Evolutionary conservation across 1,140 invertebrate genomes (phyloP).

Genomic region (Drosophila santomea): DNA sequence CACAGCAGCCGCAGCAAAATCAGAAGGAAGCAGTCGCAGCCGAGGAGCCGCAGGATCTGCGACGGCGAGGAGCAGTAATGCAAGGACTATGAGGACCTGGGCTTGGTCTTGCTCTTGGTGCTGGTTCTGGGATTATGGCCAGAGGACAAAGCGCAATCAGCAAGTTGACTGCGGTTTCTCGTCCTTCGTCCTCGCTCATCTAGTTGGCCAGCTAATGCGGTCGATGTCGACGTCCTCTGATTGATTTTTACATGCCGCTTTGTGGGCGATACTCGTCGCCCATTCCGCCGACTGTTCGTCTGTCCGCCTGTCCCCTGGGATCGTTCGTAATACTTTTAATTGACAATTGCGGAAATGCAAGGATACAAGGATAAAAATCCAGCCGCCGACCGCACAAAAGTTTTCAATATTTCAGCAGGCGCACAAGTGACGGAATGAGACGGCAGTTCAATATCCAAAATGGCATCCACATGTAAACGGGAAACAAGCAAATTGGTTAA

Average conservation of each 20-base stretch:
- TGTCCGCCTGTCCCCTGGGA: not conserved
- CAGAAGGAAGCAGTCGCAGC: not conserved
- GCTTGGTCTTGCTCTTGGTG: not conserved
- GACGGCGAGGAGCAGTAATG: not conserved
- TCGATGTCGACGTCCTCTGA: conserved; percentile 66
- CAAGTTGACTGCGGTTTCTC: conserved; percentile 69
- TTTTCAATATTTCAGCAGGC: conserved; percentile 63
- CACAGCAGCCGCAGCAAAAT: conserved; percentile 49
- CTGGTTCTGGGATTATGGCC: conserved; percentile 52
- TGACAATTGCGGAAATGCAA: conserved; percentile 79
- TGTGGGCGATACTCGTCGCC: conserved; percentile 15
- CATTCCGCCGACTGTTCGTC: too few relatives aligned
- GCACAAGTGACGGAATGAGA: conserved; percentile 16
- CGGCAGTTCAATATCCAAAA: conserved; percentile 59
- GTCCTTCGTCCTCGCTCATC: conserved; percentile 13
- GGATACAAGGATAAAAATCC: conserved; percentile 56
- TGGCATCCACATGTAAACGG: conserved; percentile 59
- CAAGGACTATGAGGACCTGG: conserved; percentile 12
- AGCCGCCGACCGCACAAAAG: conserved; percentile 65
- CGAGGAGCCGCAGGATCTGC: not conserved
- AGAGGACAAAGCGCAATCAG: conserved; percentile 69
- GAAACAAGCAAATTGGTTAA: conserved; percentile 77
- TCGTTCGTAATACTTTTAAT: conserved; percentile 74
- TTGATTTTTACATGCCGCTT: conserved; percentile 77
- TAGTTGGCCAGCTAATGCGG: conserved; percentile 77